Conservation (phyloP, 2,888 invertebrate genomes). For the Protophormia terraenovae region DNA sequence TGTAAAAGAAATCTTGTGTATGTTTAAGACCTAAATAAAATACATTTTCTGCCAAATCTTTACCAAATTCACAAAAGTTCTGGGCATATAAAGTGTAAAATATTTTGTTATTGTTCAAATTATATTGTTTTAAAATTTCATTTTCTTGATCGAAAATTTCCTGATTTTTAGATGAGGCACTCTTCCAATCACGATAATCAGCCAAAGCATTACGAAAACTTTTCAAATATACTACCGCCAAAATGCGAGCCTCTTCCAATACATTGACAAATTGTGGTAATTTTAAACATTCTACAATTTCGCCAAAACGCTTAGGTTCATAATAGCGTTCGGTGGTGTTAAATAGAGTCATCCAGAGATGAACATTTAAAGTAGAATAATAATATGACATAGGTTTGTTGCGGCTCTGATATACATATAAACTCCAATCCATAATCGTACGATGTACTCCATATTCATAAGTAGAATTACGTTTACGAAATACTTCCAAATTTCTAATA, state of each 20-base stretch:
- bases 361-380: conserved; percentile 77
- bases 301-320: conserved; percentile 73
- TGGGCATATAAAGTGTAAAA: conserved; percentile 79
- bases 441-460: conserved; percentile 74
- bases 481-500: conserved; percentile 73
- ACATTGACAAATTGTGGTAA: conserved; percentile 77
- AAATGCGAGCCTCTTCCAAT: conserved; percentile 76
- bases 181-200: conserved; percentile 76
- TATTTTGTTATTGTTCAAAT: conserved; percentile 75
- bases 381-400: conserved; percentile 79
- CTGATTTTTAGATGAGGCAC: conserved; percentile 57
- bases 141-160: conserved; percentile 77
- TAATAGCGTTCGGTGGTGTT: conserved; percentile 75
- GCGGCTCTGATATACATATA: conserved; percentile 78
- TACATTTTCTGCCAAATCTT: conserved; percentile 77
- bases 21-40: conserved; percentile 78
- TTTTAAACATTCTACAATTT: conserved; percentile 76
- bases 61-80: conserved; percentile 79
- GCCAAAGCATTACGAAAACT: conserved; percentile 77
- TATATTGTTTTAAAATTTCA: conserved; percentile 73
- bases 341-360: conserved; percentile 78
- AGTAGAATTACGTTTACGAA: conserved; percentile 75
- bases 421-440: conserved; percentile 77
- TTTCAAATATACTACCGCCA: conserved; percentile 78
- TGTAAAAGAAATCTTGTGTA: conserved; percentile 74